Conservation (phyloP, 2,888 invertebrate genomes). For the Synergus gifuensis region DNA sequence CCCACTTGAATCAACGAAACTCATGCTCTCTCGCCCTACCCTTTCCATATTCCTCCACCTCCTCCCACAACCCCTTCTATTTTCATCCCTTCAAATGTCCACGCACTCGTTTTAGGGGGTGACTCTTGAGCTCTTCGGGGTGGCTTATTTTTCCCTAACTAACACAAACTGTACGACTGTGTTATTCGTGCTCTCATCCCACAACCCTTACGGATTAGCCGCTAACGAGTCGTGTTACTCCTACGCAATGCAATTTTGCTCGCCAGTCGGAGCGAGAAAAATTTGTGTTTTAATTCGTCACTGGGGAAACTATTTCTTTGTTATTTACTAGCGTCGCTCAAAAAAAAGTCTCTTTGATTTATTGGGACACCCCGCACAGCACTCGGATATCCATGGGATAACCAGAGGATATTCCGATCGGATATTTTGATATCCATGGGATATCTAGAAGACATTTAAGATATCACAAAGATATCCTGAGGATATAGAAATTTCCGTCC, state of each 20-base stretch:
- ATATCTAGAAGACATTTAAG: too few species aligned
- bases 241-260: constrained; percentile 67
- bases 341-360: not conserved
- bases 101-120: constrained; percentile 63
- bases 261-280: constrained; percentile 49
- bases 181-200: constrained; percentile 46
- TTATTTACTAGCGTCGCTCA: not conserved
- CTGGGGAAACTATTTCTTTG: constrained; percentile 39
- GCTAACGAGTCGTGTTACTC: constrained; percentile 73
- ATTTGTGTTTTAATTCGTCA: constrained; percentile 54
- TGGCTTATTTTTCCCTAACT: constrained; percentile 37
- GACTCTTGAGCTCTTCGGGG: constrained; percentile 64
- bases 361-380: not conserved
- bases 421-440: too few species aligned
- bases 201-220: constrained; percentile 68
- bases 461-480: too few species aligned
- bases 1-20: constrained; percentile 72
- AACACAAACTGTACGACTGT: constrained; percentile 26
- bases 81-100: constrained; percentile 29
- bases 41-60: not conserved
- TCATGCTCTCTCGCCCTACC: constrained; percentile 47
- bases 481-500: too few species aligned
- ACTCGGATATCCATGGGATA: not conserved
- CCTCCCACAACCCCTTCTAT: constrained; percentile 41
- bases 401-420: not conserved